These are phyloP conservation scores for Leuciscus waleckii DNA, from an alignment of 2,797 vertebrate genomes.

Conservation along the genomic window DNA sequence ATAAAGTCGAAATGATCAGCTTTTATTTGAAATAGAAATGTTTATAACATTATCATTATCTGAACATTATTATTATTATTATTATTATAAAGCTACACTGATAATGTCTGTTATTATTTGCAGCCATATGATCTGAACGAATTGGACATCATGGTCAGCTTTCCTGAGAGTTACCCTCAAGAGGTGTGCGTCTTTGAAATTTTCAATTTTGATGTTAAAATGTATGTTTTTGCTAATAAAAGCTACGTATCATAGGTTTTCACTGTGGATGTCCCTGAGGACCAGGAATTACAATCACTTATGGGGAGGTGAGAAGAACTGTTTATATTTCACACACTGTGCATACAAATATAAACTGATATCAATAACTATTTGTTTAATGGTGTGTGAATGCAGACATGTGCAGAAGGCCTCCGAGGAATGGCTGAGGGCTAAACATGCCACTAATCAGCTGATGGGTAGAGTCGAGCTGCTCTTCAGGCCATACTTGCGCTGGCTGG, in stretches of 20 bases:
- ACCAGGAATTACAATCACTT: conserved; percentile 79
- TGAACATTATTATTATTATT: background rate
- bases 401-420: conserved; percentile 76
- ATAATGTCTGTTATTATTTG: conserved; percentile 44
- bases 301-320: conserved; percentile 78
- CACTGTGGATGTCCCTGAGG: conserved; percentile 79
- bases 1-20: background rate
- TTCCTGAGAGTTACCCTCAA: conserved; percentile 81
- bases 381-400: conserved; percentile 69
- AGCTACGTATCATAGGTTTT: conserved; percentile 75
- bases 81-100: background rate
- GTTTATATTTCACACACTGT: background rate
- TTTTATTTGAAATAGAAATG: background rate
- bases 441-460: conserved; percentile 82
- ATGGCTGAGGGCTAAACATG: conserved; percentile 85
- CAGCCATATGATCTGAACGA: conserved; percentile 86
- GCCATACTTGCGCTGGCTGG: conserved; percentile 84
- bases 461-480: conserved; percentile 84
- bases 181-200: conserved; percentile 74
- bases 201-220: background rate
- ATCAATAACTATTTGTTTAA: background rate
- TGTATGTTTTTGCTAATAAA: background rate
- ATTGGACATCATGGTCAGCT: conserved; percentile 83
- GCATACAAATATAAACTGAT: background rate
- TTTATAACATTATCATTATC: background rate